phyloP scores from a whole-genome alignment of 2,113 vertebrate genomes.

The Ifrita kowaldi region DNA sequence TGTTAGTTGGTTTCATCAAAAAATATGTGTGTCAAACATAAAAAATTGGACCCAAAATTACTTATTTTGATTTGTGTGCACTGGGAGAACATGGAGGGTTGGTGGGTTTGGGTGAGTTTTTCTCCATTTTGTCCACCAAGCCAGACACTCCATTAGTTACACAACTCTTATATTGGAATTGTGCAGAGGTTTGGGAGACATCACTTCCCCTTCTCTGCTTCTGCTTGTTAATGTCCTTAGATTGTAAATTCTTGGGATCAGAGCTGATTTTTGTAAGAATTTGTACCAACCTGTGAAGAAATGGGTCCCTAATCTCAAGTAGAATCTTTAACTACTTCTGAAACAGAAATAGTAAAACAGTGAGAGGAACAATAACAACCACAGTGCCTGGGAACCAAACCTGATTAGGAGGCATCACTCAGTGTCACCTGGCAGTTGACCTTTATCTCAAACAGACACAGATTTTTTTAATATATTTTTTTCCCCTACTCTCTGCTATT shows the following conservation, averaged over 20 bases:
- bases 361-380: background rate
- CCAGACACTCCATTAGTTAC: background rate
- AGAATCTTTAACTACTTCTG: background rate
- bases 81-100: rapidly evolving
- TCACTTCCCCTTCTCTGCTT: background rate
- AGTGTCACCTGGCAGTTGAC: background rate
- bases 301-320: background rate
- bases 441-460: background rate
- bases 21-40: background rate
- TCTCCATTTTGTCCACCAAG: background rate
- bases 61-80: background rate
- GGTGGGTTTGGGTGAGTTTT: rapidly evolving
- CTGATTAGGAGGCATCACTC: background rate
- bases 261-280: background rate
- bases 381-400: background rate
- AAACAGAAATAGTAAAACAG: background rate
- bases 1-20: background rate
- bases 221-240: background rate
- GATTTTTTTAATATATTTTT: background rate
- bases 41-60: background rate
- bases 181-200: background rate
- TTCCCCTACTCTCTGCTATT: background rate
- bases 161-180: background rate
- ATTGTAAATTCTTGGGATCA: background rate
- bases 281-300: background rate